These are phyloP conservation scores for Cryptoblepharus egeriae DNA, from an alignment of 2,797 vertebrate species.

Conservation along the genomic window DNA sequence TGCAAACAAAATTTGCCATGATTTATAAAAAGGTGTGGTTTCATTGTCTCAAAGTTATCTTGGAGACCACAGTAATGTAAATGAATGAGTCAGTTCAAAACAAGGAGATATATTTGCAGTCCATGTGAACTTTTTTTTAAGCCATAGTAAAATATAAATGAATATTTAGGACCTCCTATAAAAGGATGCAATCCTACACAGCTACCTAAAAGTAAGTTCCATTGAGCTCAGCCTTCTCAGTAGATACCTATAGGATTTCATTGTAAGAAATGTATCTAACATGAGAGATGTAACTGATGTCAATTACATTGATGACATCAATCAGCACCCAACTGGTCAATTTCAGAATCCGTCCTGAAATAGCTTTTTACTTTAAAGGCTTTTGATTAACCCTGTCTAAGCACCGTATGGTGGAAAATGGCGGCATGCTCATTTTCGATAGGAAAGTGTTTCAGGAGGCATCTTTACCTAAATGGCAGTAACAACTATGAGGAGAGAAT, in stretches of 20 bases:
- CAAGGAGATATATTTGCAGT: not conserved
- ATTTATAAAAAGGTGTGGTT: constrained; percentile 2
- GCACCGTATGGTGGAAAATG: not conserved
- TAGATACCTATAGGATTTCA: not conserved
- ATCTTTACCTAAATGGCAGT: not conserved
- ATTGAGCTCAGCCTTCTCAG: too few species aligned
- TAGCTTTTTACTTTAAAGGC: rapidly evolving
- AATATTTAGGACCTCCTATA: constrained; percentile 18
- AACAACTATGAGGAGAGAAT: not conserved
- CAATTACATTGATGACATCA: too few species aligned
- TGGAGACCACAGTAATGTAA: constrained; percentile 4
- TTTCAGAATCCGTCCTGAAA: constrained; percentile 12
- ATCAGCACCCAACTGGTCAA: not conserved
- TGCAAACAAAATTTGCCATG: not conserved
- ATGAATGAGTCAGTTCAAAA: not conserved
- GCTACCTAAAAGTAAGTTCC: too few species aligned
- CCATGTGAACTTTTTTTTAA: not conserved
- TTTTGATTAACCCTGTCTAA: constrained; percentile 11
- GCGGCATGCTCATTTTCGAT: not conserved
- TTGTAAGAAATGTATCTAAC: not conserved
- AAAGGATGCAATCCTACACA: not conserved
- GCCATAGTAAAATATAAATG: not conserved
- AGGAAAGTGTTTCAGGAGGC: not conserved
- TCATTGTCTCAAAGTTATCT: constrained; percentile 6
- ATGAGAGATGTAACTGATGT: constrained; percentile 22